phyloP scores from a whole-genome alignment of 1,140 invertebrate species.

The Cryptotermes secundus region DNA sequence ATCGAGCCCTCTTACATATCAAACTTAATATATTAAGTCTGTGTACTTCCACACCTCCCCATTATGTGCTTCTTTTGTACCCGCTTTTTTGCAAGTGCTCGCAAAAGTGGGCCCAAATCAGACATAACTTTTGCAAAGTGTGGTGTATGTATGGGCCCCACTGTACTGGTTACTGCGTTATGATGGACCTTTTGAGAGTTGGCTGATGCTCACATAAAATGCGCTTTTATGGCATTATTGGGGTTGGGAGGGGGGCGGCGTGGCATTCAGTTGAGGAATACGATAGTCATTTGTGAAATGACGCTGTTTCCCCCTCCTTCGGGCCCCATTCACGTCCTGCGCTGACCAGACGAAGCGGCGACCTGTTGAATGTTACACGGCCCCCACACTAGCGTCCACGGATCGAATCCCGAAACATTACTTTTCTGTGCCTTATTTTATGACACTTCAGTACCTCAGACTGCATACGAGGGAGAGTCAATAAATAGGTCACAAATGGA shows the following conservation, averaged over 20 bases:
- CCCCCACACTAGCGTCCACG: background rate
- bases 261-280: background rate
- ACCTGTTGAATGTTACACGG: background rate
- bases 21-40: no score
- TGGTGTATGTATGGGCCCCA: no score
- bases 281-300: slow-evolving; percentile 6
- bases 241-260: background rate
- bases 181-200: background rate
- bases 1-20: no score
- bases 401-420: background rate
- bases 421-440: no score
- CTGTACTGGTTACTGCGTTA: background rate
- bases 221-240: background rate
- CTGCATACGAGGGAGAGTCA: no score
- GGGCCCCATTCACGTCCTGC: background rate
- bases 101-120: no score
- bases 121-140: no score
- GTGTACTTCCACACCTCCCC: no score
- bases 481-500: no score
- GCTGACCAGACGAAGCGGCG: background rate
- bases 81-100: no score
- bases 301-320: background rate
- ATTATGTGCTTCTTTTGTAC: no score
- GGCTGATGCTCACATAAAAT: background rate
- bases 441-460: no score